phyloP scores from a whole-genome alignment of 2,113 vertebrate genomes.

The Gallinago paraguaiae region DNA sequence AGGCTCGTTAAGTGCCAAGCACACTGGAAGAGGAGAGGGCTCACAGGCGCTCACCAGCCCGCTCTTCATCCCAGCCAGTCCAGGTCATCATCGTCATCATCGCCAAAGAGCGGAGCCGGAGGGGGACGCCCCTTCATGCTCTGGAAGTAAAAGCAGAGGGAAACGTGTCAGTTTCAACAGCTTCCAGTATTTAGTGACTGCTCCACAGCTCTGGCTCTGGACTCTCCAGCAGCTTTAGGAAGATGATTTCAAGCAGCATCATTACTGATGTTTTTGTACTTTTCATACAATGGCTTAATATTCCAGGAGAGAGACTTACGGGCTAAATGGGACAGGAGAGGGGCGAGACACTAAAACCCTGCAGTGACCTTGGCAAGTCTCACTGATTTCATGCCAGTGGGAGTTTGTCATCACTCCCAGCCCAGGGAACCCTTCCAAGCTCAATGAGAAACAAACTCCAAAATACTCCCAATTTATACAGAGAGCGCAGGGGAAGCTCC shows the following conservation, averaged over 20 bases:
- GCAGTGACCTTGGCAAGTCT: neutral
- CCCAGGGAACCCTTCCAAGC: neutral
- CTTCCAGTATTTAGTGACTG: neutral
- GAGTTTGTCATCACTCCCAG: neutral
- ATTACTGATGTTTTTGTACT: neutral
- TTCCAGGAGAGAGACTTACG: neutral
- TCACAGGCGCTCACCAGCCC: neutral
- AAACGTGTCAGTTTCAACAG: neutral
- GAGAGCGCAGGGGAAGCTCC: neutral
- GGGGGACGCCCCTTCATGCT: constrained; percentile 92
- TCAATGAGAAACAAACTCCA: neutral
- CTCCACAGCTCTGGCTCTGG: neutral
- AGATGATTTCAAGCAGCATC: neutral
- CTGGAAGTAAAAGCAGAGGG: constrained; percentile 71
- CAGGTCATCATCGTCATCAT: constrained; percentile 86
- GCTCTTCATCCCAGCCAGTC: constrained; percentile 88
- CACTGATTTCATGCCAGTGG: neutral
- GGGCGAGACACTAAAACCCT: neutral
- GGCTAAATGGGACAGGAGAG: neutral
- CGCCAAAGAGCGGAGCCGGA: constrained; percentile 88
- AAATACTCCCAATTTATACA: neutral
- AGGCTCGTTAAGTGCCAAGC: neutral
- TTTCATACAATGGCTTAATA: neutral
- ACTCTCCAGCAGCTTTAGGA: neutral
- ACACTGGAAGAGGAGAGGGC: neutral